A percentile compares a stretch with the other conserved stretches of the same genome.
Evolutionary conservation across 2,888 invertebrate species (phyloP).

Genomic region (Pedicia rivosa): DNA sequence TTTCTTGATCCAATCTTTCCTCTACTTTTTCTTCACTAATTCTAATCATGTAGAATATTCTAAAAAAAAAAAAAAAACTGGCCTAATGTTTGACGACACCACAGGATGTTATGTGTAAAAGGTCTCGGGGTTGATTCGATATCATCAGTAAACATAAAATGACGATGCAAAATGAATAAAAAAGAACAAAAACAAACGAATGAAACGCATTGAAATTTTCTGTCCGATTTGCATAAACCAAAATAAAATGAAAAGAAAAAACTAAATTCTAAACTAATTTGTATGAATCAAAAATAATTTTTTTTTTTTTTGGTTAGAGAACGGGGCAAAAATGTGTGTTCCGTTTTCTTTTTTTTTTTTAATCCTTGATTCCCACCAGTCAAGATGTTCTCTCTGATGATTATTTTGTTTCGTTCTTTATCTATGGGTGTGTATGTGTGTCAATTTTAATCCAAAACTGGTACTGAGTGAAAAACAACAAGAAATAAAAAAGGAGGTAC

Average conservation of each 20-base stretch:
- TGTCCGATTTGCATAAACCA: too few species aligned
- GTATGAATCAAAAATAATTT: not conserved
- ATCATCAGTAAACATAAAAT: slow-evolving; percentile 5
- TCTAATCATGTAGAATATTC: too few species aligned
- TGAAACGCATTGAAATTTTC: too few species aligned
- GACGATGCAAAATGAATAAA: slow-evolving; percentile 1
- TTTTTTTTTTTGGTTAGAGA: slow-evolving; percentile 1
- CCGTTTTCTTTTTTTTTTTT: not conserved
- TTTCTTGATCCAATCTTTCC: too few species aligned
- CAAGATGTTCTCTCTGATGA: slow-evolving; percentile 4
- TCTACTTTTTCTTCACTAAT: too few species aligned
- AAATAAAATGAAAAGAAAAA: not conserved
- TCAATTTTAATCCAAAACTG: too few species aligned
- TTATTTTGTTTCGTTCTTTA: too few species aligned
- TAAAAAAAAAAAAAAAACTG: too few species aligned
- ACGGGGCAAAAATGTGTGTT: slow-evolving; percentile 2
- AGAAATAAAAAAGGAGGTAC: too few species aligned
- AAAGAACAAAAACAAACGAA: not conserved
- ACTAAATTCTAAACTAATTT: too few species aligned
- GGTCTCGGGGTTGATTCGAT: slow-evolving; percentile 3
- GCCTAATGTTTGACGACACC: slow-evolving; percentile 5
- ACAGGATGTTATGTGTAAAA: slow-evolving; percentile 4
- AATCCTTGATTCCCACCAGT: slow-evolving; percentile 7
- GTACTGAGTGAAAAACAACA: too few species aligned
- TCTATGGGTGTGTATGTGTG: too few species aligned